phyloP scores from a whole-genome alignment of 2,113 vertebrate species.

The Stercorarius parasiticus region DNA sequence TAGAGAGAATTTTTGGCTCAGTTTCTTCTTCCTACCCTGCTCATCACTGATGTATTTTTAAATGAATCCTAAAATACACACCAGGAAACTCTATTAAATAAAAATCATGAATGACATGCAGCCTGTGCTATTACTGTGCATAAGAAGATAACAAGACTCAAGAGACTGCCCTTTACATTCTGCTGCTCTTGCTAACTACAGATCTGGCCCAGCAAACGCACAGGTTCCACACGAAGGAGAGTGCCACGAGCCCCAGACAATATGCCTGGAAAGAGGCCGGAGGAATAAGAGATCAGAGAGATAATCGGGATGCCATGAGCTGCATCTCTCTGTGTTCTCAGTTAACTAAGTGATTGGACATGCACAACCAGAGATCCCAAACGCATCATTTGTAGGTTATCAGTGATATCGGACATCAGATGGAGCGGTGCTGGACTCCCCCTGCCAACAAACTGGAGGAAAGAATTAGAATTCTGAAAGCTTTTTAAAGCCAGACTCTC shows the following conservation, averaged over 20 bases:
- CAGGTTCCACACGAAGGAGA: neutral
- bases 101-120: constrained; percentile 60
- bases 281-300: constrained; percentile 36
- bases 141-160: constrained; percentile 67
- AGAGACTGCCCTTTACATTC: constrained; percentile 64
- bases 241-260: neutral
- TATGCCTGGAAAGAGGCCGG: neutral
- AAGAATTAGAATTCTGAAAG: constrained; percentile 60
- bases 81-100: constrained; percentile 67
- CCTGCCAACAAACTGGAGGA: constrained; percentile 40
- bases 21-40: constrained; percentile 20
- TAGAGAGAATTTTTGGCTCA: constrained; percentile 47
- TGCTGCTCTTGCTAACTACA: constrained; percentile 50
- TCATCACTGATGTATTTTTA: constrained; percentile 64
- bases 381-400: constrained; percentile 51
- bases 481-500: constrained; percentile 61
- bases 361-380: constrained; percentile 28
- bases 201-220: neutral
- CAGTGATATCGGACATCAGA: constrained; percentile 36
- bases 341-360: constrained; percentile 65
- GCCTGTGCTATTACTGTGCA: constrained; percentile 57
- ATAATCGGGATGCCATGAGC: constrained; percentile 35
- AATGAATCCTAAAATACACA: constrained; percentile 66
- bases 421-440: neutral
- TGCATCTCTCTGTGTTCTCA: constrained; percentile 35